Evolutionary conservation across 23 tunicate genomes (phyloP), one percentile per base, ranked within the genome.

Genomic region (Clavelina lepadiformis): DNA sequence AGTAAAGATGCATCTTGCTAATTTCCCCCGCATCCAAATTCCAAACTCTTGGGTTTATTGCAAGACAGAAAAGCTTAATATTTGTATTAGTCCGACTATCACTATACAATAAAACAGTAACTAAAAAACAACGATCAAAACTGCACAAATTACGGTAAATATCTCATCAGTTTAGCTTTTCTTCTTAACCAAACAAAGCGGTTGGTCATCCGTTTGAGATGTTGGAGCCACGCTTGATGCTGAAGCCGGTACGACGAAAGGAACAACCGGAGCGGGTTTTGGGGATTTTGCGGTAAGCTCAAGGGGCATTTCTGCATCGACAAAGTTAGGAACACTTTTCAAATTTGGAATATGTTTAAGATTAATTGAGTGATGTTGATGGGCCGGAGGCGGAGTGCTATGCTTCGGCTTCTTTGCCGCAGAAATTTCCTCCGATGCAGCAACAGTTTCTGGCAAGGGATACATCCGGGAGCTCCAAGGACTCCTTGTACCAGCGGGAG

Each of bases 401-500:
- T 5, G 8, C 13, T 15, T 15, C 13, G 13, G 15, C 15, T 41
- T 15, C 15, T 41, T 41, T 41, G 49, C 11, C 49, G 72, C 19
- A 46, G 72, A 36, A 46, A 23, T 46, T 3, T 35, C 49, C 7
- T 22, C 51, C 3, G 3, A n/a, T 6, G 21, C 30, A 6, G 24
- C 20, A 6, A 11, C 38, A 2, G 5, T 46, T 19, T 56, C 74
- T 1, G 73, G 62, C 27, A 65, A 33, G 4, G 69, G 37, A 35
- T 58, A 78, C 6, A 36, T 61, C 3, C 84, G 73, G 34, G 75
- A 35, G n/a, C 75, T 31, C 84, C 84, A 78, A 2, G 84, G 84
- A 45, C 84, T 78, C 49, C 47, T 78, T 33, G 84, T 78, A 1
- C 84, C 84, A 5, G 65, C 61, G 2, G 84, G 84, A 57, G 75